Evolutionary conservation across 2,113 vertebrate species (phyloP).

Genomic region (Potamarius usumacintae): DNA sequence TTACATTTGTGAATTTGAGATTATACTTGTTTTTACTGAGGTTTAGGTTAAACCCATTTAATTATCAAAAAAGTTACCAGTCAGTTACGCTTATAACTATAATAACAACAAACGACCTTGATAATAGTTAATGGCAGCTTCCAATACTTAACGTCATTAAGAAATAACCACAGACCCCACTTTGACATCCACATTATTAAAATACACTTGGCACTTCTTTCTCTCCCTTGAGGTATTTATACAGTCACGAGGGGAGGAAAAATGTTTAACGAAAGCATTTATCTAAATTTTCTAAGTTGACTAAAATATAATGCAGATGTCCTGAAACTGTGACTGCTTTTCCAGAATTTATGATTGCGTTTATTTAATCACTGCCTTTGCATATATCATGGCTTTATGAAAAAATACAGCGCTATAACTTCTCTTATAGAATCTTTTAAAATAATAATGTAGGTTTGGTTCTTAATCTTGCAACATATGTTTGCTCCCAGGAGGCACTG

Average conservation of each 20-base stretch:
- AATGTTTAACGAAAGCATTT: background rate
- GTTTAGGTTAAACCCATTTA: background rate
- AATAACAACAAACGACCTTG: background rate
- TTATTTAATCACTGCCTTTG: background rate
- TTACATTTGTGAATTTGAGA: background rate
- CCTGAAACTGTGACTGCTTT: background rate
- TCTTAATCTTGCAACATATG: conserved; percentile 51
- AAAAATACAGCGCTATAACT: background rate
- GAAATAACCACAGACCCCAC: background rate
- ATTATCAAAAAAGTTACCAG: background rate
- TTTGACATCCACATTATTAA: background rate
- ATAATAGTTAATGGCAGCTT: background rate
- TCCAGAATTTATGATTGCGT: background rate
- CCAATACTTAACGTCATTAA: background rate
- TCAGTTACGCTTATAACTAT: background rate
- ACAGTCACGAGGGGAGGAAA: background rate
- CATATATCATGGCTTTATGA: background rate
- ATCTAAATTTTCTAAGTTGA: too few relatives aligned
- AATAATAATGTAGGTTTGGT: conserved; percentile 37
- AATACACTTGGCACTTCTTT: background rate
- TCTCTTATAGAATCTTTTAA: conserved; percentile 12
- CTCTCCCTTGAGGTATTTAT: background rate
- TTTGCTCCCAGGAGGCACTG: conserved; percentile 44
- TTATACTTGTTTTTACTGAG: background rate
- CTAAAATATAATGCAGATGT: background rate